Evolutionary conservation across 1,140 invertebrate species (phyloP), one percentile per base, ranked within the genome.

Genomic region (Penaeus vannamei): DNA sequence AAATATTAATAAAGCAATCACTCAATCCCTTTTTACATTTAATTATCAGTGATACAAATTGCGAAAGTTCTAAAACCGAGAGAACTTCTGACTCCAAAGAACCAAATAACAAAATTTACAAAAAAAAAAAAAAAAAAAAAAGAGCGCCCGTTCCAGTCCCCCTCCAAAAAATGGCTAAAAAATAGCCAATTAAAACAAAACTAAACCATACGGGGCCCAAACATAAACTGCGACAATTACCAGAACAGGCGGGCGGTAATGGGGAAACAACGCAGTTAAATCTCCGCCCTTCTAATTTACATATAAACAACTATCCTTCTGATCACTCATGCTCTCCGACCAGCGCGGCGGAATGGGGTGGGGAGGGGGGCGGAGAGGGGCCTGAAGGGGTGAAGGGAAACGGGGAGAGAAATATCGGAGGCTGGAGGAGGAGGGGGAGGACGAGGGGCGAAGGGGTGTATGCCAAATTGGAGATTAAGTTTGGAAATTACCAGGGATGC

Each of bases 251-350:
- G 66, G 66, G 29, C 80, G 86, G 86, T 88, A 88, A 88, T 88
- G 86, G 76, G 77, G 80, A 88, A 88, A 88, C 86, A 88, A 88
- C 86, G 81, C 86, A 76, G 86, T 88, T 88, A 88, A 88, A 88
- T 88, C 86, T 88, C 64, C 62, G 80, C 76, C 86, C 26, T 84
- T 84, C 86, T 84, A 66, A 88, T 88, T 88, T 88, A 81, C 86
- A 88, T 88, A 88, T 88, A 88, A 88, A 88, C 86, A 88, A 83
- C 86, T 84, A 82, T 88, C 62, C 14, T 59, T 53, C 66, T 84
- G 62, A 88, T 88, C 86, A 88, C 77, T 88, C 81, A 81, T 66
- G 76, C 64, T 81, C 76, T 84, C 22, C 79, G 32, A 76, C 32
- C 77, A 81, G 85, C 85, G 81, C 20, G n/a, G 46, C 61, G 22